Percentiles rank a stretch among this genome's conserved stretches.
phyloP scores from a whole-genome alignment of 2,797 vertebrate species.

The Protonibea diacanthus region DNA sequence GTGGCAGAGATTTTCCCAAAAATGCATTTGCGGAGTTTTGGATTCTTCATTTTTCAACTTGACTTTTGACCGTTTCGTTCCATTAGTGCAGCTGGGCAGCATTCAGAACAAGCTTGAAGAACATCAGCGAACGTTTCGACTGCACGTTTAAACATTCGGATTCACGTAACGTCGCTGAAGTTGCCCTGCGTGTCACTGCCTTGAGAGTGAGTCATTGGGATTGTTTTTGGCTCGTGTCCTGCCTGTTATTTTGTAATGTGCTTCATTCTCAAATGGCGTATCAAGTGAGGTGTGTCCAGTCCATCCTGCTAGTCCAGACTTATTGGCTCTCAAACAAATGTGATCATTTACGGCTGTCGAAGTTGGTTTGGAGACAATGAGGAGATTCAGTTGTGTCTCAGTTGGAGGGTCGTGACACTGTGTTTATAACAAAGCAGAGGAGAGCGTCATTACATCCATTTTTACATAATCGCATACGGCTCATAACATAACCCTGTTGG shows the following conservation, averaged over 20 bases:
- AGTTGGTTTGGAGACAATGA: slow-evolving; percentile 14
- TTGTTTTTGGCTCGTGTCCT: slow-evolving; percentile 16
- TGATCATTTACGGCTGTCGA: neutral
- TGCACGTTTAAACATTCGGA: neutral
- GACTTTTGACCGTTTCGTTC: slow-evolving; percentile 4
- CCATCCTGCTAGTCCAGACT: slow-evolving; percentile 3
- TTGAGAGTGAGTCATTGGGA: slow-evolving; percentile 12
- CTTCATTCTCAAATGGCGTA: slow-evolving; percentile 22
- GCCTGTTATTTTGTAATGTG: slow-evolving; percentile 24
- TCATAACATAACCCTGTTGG: slow-evolving; percentile 40
- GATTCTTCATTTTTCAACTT: neutral
- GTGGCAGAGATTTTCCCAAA: slow-evolving; percentile 1
- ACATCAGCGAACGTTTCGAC: neutral
- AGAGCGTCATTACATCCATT: slow-evolving; percentile 14
- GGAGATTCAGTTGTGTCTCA: neutral
- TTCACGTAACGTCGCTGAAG: neutral
- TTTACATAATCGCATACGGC: slow-evolving; percentile 28
- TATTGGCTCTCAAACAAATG: slow-evolving; percentile 5
- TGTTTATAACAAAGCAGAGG: slow-evolving; percentile 17
- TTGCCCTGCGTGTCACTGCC: slow-evolving; percentile 21
- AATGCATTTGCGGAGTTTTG: slow-evolving; percentile 14
- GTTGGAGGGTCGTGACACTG: slow-evolving; percentile 25
- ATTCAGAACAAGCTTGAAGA: neutral
- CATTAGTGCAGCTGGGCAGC: slow-evolving; percentile 3
- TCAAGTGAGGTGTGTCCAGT: slow-evolving; percentile 34